phyloP scores from a whole-genome alignment of 2,797 vertebrate genomes.

The Callimico goeldii region DNA sequence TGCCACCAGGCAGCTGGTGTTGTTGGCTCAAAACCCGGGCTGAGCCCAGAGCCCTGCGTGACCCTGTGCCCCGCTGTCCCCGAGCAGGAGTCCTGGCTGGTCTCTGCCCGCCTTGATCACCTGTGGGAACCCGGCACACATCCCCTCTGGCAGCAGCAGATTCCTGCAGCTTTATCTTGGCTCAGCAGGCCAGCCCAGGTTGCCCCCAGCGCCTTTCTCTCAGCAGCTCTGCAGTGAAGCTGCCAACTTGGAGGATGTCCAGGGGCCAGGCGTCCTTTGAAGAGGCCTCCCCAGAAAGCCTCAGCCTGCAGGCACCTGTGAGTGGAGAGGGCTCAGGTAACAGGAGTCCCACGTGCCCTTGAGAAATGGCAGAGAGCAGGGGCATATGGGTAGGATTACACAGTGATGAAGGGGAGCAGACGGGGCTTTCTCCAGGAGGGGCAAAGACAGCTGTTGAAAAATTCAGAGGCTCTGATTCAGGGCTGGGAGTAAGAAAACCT shows the following conservation, averaged over 20 bases:
- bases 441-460: neutral
- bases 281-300: neutral
- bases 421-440: neutral
- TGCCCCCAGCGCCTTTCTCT: accelerated
- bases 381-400: neutral
- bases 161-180: neutral
- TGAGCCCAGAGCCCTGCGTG: accelerated
- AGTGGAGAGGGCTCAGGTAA: neutral
- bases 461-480: neutral
- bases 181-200: neutral
- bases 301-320: neutral
- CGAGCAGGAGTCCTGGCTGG: neutral
- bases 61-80: neutral
- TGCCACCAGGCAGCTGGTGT: neutral
- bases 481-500: neutral
- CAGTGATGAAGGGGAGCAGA: neutral
- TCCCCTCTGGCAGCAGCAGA: neutral
- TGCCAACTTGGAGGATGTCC: neutral
- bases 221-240: neutral
- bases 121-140: neutral
- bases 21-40: neutral
- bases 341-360: neutral
- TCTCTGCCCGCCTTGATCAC: neutral
- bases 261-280: neutral
- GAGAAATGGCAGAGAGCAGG: neutral